Evolutionary conservation across 2,888 invertebrate genomes (phyloP), one percentile per base, ranked within the genome.

Genomic region (Axea sp.): DNA sequence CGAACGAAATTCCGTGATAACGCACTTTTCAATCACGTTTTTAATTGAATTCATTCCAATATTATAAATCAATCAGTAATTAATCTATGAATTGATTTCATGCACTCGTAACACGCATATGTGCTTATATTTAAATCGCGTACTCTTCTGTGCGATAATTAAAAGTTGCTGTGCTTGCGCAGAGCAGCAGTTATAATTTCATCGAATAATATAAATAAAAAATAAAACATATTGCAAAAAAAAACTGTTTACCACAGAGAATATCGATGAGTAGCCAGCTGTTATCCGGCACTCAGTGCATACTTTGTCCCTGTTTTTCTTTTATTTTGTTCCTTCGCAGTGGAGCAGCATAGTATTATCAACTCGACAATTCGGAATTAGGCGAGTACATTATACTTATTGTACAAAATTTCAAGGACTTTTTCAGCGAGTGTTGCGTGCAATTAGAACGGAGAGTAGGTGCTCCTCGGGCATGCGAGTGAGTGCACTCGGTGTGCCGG

Each of bases 401-500:
- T 72, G 64, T 47, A 49, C 14, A 51, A 55, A 73, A 64, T 74
- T 60, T 59, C 73, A 72, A 73, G 73, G 45, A 49, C 47, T 78
- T 78, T 78, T 73, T 76, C 62, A 68, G 65, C 67, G 59, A 74
- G 65, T 76, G 76, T 78, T 78, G 75, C 75, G 73, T 77, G 77
- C 78, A 82, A 82, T 82, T 82, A 82, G 77, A 73, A 74, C 67
- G 73, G 62, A 69, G 76, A 47, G 73, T 60, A 60, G 31, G 75
- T 43, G 51, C 62, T 64, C 30, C 14, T 31, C 30, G 43, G 22
- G 55, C 55, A 45, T 57, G 59, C 45, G 55, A 59, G 64, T 43
- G 51, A 43, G 59, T 59, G 69, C 59, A 72, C 65, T 69, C 73
- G 51, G 57, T 64, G 55, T 68, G 55, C 71, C 57, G 73, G 79